phyloP scores from a whole-genome alignment of 2,113 vertebrate genomes.

The Python bivittatus region DNA sequence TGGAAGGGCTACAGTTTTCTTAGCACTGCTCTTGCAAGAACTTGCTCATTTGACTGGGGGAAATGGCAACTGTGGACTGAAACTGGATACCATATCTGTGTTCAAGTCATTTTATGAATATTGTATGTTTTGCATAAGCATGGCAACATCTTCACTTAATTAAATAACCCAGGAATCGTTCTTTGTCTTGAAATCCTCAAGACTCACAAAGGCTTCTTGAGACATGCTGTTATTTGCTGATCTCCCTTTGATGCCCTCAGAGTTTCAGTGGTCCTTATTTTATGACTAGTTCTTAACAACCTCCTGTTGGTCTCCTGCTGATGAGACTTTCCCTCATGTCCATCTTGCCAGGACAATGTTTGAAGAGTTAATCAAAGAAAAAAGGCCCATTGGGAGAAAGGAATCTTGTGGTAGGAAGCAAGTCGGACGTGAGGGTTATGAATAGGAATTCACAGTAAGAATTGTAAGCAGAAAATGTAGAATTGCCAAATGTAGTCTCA shows the following conservation, averaged over 20 bases:
- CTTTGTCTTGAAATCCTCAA: constrained; percentile 14
- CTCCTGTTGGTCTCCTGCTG: background rate
- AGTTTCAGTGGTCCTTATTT: background rate
- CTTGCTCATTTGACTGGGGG: background rate
- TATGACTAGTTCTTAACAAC: background rate
- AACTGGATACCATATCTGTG: background rate
- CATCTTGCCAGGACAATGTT: background rate
- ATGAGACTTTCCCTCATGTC: background rate
- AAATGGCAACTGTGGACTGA: background rate
- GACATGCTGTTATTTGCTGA: constrained; percentile 4
- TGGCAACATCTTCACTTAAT: background rate
- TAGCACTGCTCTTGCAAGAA: background rate
- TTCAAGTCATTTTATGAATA: background rate
- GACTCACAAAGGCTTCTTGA: fast-evolving
- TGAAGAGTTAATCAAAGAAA: constrained; percentile 33
- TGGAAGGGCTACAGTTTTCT: background rate
- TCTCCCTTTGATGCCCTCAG: constrained; percentile 10
- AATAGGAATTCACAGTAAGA: fast-evolving
- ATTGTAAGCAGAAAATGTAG: background rate
- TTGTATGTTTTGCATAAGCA: constrained; percentile 2
- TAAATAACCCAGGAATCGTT: background rate
- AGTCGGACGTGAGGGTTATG: constrained; percentile 44
- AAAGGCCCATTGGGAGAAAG: background rate
- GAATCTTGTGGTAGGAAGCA: background rate
- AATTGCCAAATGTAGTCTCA: constrained; percentile 48